A percentile compares a stretch with the other conserved stretches of the same genome.
Evolutionary conservation across 1,140 invertebrate species (phyloP).

Genomic region (Diplogasteroides magnus): DNA sequence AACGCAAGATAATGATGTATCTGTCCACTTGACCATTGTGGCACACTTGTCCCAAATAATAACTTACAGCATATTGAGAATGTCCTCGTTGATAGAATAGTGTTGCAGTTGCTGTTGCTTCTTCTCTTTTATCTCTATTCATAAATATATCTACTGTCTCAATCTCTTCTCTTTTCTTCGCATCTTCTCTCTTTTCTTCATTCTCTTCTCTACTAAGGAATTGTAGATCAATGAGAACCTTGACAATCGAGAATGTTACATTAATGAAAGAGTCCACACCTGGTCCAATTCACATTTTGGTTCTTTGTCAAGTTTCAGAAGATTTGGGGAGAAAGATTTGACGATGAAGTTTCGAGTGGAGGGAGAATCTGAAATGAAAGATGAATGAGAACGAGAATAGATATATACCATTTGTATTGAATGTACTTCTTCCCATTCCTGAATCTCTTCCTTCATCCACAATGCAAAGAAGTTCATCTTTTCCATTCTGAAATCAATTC

Average conservation of each 20-base stretch:
- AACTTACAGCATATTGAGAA: not conserved
- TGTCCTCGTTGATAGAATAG: not conserved
- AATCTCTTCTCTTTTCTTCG: not conserved
- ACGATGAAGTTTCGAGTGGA: not conserved
- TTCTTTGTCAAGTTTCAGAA: not conserved
- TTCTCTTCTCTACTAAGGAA: not conserved
- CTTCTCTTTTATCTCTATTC: not conserved
- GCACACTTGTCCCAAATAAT: too few species aligned
- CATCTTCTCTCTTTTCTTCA: not conserved
- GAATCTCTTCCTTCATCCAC: not conserved
- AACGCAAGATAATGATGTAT: too few species aligned
- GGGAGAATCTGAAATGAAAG: not conserved
- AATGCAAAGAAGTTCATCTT: not conserved
- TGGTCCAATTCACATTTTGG: not conserved
- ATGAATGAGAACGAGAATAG: not conserved
- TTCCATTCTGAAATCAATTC: not conserved
- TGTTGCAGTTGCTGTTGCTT: not conserved
- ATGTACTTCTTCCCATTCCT: not conserved
- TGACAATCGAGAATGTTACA: not conserved
- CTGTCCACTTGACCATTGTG: too few species aligned
- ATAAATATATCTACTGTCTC: not conserved
- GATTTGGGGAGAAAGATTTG: not conserved
- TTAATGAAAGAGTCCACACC: not conserved
- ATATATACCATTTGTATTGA: not conserved
- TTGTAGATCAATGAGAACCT: not conserved